These are phyloP conservation scores for Pyrocoelia pectoralis DNA, from an alignment of 2,888 invertebrate genomes.

Conservation along the genomic window DNA sequence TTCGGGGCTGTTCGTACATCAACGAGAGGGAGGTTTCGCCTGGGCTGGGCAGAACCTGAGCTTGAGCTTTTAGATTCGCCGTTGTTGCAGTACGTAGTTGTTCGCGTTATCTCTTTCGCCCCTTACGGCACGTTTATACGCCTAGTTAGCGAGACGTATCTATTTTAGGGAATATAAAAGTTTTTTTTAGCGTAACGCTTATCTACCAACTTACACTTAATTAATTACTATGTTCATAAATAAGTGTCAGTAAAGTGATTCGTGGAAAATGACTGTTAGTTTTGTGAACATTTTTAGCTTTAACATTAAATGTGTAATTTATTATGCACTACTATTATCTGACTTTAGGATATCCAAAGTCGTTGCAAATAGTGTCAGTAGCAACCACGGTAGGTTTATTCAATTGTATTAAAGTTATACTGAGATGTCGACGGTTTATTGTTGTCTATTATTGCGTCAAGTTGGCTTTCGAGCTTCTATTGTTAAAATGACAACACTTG, in stretches of 20 bases:
- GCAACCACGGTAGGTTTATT: slow-evolving; percentile 27
- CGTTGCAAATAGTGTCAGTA: slow-evolving; percentile 20
- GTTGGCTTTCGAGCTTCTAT: slow-evolving; percentile 16
- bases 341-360: slow-evolving; percentile 22
- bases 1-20: slow-evolving; percentile 31
- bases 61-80: slow-evolving; percentile 34
- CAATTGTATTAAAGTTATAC: not conserved
- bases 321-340: slow-evolving; percentile 18
- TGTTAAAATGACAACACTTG: not conserved
- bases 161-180: not conserved
- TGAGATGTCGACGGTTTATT: slow-evolving; percentile 12
- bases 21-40: slow-evolving; percentile 34
- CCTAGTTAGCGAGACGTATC: slow-evolving; percentile 12
- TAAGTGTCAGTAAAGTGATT: slow-evolving; percentile 8
- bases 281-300: slow-evolving; percentile 11
- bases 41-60: slow-evolving; percentile 32
- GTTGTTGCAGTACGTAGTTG: slow-evolving; percentile 29
- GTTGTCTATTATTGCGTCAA: slow-evolving; percentile 17
- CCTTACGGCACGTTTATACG: slow-evolving; percentile 23
- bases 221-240: not conserved
- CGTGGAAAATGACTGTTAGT: slow-evolving; percentile 21
- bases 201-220: not conserved
- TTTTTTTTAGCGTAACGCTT: not conserved
- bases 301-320: slow-evolving; percentile 11
- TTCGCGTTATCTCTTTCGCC: slow-evolving; percentile 28